Percentiles rank a stretch among this genome's conserved stretches.
phyloP scores from a whole-genome alignment of 2,888 invertebrate genomes.

The Theretra japonica region DNA sequence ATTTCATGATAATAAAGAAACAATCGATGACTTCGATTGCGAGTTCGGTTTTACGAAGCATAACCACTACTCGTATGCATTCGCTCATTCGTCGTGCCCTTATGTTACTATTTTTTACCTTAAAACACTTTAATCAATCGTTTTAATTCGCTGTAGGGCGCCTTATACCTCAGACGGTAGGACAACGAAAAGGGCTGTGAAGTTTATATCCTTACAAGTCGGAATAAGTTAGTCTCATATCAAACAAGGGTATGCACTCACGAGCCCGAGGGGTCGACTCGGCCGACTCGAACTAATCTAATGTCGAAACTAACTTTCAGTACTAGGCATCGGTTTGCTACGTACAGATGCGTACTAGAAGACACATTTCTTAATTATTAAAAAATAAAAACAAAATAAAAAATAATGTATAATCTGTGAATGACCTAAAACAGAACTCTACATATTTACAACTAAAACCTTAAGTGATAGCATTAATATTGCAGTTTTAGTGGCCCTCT shows the following conservation, averaged over 20 bases:
- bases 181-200: conserved; percentile 55
- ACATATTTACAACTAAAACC: no score
- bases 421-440: no score
- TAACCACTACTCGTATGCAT: no score
- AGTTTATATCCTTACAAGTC: conserved; percentile 61
- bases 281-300: conserved; percentile 70
- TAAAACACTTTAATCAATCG: not conserved
- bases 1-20: no score
- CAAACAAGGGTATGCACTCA: conserved; percentile 82
- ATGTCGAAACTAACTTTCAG: conserved; percentile 65
- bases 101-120: no score
- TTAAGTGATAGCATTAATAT: no score
- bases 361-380: not conserved
- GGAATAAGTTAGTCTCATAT: conserved; percentile 77
- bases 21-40: no score
- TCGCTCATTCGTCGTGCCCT: no score
- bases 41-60: no score
- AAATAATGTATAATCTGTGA: no score
- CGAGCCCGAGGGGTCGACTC: conserved; percentile 53
- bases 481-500: no score
- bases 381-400: not conserved
- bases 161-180: conserved; percentile 21
- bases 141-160: not conserved
- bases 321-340: conserved; percentile 43
- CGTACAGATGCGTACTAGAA: not conserved